A percentile compares a stretch with the other conserved stretches of the same genome.
Evolutionary conservation across 64 coral and sea anemone genomes (phyloP).

Genomic region (Catalaphyllia jardinei): DNA sequence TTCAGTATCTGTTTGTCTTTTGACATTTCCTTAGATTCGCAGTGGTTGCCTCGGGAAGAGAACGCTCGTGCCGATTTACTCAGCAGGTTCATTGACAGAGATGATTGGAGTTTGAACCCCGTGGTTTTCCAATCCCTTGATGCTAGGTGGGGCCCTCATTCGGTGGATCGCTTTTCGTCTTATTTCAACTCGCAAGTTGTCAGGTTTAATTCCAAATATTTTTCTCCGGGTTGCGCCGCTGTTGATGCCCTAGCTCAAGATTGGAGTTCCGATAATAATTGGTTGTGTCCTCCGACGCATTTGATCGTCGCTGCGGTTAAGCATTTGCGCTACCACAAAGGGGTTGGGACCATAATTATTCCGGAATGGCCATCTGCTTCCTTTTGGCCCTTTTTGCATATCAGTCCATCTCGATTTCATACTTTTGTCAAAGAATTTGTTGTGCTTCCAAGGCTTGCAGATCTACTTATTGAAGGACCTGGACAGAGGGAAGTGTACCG

Average conservation of each 20-base stretch:
- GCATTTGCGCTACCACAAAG: slow-evolving; percentile 31
- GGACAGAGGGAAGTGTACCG: slow-evolving; percentile 35
- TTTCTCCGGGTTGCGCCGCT: slow-evolving; percentile 7
- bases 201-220: slow-evolving; percentile 41
- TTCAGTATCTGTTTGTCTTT: slow-evolving; percentile 50
- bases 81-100: slow-evolving; percentile 58
- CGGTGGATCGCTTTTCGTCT: slow-evolving; percentile 39
- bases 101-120: slow-evolving; percentile 58
- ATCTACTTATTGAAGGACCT: slow-evolving; percentile 70
- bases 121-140: slow-evolving; percentile 38
- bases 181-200: slow-evolving; percentile 34
- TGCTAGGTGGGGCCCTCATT: slow-evolving; percentile 59
- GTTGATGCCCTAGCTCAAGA: slow-evolving; percentile 49
- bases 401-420: slow-evolving; percentile 8
- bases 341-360: slow-evolving; percentile 44
- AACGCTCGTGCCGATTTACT: slow-evolving; percentile 63
- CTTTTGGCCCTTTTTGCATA: slow-evolving; percentile 68
- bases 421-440: slow-evolving; percentile 51
- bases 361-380: slow-evolving; percentile 56
- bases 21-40: slow-evolving; percentile 25
- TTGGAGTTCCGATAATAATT: slow-evolving; percentile 45
- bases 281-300: slow-evolving; percentile 54
- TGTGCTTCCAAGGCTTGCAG: slow-evolving; percentile 54
- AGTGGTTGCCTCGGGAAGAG: slow-evolving; percentile 30
- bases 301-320: slow-evolving; percentile 47